phyloP scores from a whole-genome alignment of 2,113 vertebrate species.

The Falcunculus frontatus region DNA sequence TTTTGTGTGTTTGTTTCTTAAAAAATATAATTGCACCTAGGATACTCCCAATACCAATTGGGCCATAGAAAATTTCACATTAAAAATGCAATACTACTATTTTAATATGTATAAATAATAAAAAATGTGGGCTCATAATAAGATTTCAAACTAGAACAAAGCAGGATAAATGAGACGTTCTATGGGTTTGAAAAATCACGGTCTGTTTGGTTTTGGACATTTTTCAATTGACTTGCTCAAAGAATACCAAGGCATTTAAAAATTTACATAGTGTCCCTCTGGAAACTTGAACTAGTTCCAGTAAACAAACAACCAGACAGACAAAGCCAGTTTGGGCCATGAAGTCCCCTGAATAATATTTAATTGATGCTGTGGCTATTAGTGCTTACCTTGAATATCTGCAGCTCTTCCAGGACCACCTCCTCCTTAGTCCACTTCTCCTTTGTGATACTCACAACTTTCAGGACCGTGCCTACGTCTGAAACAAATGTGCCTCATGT shows the following conservation, averaged over 20 bases:
- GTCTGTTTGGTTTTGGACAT: neutral
- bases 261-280: neutral
- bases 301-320: neutral
- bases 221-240: neutral
- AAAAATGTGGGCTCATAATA: neutral
- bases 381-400: slow-evolving; percentile 85
- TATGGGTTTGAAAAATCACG: neutral
- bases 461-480: slow-evolving; percentile 90
- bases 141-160: neutral
- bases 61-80: neutral
- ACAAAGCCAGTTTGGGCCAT: neutral
- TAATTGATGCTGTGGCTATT: neutral
- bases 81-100: neutral
- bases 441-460: slow-evolving; percentile 92
- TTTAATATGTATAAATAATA: neutral
- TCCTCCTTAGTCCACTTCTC: slow-evolving; percentile 92
- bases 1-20: neutral
- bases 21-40: neutral
- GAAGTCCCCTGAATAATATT: neutral
- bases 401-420: slow-evolving; percentile 90
- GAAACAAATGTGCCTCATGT: neutral
- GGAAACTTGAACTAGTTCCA: neutral
- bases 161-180: neutral
- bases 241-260: slow-evolving; percentile 2
- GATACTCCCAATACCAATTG: neutral